Evolutionary conservation across 2,797 vertebrate species (phyloP).

Genomic region (Orestias chungarensis): DNA sequence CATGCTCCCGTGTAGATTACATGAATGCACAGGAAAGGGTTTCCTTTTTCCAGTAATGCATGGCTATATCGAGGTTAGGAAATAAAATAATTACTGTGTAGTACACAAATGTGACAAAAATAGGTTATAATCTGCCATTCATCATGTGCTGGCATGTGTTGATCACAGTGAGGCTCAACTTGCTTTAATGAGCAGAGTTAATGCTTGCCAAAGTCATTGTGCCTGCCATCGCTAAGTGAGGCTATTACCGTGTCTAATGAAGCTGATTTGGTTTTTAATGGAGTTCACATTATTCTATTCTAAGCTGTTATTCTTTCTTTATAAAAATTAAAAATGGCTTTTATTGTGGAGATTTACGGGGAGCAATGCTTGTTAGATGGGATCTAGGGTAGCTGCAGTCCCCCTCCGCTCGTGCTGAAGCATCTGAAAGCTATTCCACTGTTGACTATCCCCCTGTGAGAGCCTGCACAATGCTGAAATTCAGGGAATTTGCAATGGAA

Average conservation of each 20-base stretch:
- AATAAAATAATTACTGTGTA: conserved; percentile 30
- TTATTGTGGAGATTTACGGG: conserved; percentile 36
- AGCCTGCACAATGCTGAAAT: conserved; percentile 46
- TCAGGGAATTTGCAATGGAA: conserved; percentile 62
- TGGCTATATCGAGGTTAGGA: conserved; percentile 15
- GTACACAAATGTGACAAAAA: conserved; percentile 29
- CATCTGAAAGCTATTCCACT: conserved; percentile 63
- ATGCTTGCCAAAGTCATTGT: conserved; percentile 46
- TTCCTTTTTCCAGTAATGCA: background rate
- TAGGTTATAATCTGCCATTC: conserved; percentile 40
- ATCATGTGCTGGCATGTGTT: conserved; percentile 43
- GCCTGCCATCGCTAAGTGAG: conserved; percentile 52
- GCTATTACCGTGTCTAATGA: conserved; percentile 57
- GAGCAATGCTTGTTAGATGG: conserved; percentile 35
- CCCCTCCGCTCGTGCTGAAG: conserved; percentile 35
- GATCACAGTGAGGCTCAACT: conserved; percentile 50
- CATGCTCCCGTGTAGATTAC: conserved; percentile 5
- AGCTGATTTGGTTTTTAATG: conserved; percentile 50
- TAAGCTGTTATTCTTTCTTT: conserved; percentile 49
- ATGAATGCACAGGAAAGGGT: conserved; percentile 2
- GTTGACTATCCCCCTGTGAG: conserved; percentile 67
- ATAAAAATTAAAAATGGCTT: conserved; percentile 39
- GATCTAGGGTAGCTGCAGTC: conserved; percentile 44
- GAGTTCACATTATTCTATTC: conserved; percentile 44
- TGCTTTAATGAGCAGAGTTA: conserved; percentile 59